Percentiles rank a stretch among this genome's conserved stretches.
Conservation (phyloP, 2,888 invertebrate genomes). For the Saturnia pavonia region DNA sequence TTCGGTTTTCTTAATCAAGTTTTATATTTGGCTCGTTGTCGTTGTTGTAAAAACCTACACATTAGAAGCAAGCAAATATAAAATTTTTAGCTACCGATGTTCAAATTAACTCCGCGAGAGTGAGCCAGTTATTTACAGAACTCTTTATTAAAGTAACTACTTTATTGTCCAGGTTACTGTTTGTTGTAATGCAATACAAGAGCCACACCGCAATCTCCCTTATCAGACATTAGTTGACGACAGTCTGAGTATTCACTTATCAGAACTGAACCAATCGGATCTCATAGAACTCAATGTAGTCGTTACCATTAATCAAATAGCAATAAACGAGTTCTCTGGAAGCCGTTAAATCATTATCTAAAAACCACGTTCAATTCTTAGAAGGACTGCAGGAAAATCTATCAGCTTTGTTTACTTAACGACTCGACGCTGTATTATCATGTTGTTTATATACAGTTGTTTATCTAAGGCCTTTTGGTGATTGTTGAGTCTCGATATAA, state of each 20-base stretch:
- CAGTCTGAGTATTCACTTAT: not conserved
- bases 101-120: too few relatives aligned
- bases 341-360: slow-evolving; percentile 13
- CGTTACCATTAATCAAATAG: slow-evolving; percentile 12
- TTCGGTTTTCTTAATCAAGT: not conserved
- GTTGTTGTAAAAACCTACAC: not conserved
- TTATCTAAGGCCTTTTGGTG: slow-evolving; percentile 8
- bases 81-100: not conserved
- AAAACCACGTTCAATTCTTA: slow-evolving; percentile 13
- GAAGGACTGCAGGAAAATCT: slow-evolving; percentile 18
- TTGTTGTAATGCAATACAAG: not conserved
- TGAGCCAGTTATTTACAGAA: too few relatives aligned
- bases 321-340: slow-evolving; percentile 12
- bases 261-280: not conserved
- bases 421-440: slow-evolving; percentile 2
- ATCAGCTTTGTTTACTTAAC: slow-evolving; percentile 9
- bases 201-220: not conserved
- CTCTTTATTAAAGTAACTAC: too few relatives aligned
- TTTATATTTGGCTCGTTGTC: not conserved
- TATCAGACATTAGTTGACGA: not conserved
- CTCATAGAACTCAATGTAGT: not conserved
- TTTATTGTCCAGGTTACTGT: too few relatives aligned
- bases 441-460: not conserved
- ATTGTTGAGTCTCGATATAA: not conserved
- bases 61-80: not conserved